Conservation (phyloP, 2,888 invertebrate species). For the Micoletzkya japonica region DNA sequence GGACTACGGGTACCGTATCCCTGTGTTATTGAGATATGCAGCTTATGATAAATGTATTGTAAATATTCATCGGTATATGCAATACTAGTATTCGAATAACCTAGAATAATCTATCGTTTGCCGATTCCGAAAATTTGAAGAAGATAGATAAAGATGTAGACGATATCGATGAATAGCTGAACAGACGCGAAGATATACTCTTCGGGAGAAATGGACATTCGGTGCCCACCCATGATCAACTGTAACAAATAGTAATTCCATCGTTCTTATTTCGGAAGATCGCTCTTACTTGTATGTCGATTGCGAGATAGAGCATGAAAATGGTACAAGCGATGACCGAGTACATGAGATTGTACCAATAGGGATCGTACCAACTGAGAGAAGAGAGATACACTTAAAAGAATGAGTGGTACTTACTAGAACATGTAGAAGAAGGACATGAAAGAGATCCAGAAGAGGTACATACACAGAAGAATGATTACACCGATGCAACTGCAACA, state of each 20-base stretch:
- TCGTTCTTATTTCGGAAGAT: not conserved
- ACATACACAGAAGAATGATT: constrained; percentile 16
- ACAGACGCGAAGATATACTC: constrained; percentile 23
- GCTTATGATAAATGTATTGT: not conserved
- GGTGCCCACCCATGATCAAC: constrained; percentile 24
- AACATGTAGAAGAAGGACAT: constrained; percentile 5
- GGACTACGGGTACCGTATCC: too few species aligned
- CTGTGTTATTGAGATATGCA: too few species aligned
- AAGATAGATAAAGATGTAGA: constrained; percentile 28
- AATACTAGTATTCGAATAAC: too few species aligned
- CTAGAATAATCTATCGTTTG: constrained; percentile 9
- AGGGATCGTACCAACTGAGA: constrained; percentile 9
- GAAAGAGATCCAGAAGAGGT: constrained; percentile 25
- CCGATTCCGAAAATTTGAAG: constrained; percentile 21
- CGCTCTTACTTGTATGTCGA: constrained; percentile 19
- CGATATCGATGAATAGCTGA: constrained; percentile 24
- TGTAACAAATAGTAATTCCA: not conserved
- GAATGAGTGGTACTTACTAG: constrained; percentile 1
- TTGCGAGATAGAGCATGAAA: constrained; percentile 28
- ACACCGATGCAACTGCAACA: constrained; percentile 11
- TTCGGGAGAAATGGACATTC: constrained; percentile 10
- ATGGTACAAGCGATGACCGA: constrained; percentile 17
- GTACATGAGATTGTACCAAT: constrained; percentile 15
- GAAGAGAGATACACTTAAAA: not conserved
- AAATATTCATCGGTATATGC: not conserved